These are phyloP conservation scores for Leucosticte australis DNA, from an alignment of 2,113 vertebrate species.

Conservation along the genomic window DNA sequence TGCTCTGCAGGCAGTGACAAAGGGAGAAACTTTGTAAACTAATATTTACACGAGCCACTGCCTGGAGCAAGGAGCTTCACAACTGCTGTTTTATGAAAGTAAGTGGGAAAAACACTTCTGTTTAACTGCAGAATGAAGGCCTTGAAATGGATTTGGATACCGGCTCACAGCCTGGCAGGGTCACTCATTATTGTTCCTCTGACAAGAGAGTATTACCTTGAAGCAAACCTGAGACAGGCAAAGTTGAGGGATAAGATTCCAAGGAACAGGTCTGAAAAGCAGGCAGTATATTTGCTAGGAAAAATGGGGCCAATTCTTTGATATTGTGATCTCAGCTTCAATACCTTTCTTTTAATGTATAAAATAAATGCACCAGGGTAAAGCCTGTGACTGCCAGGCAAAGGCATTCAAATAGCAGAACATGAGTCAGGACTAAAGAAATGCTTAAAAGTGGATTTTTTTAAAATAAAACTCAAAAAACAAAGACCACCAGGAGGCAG, in stretches of 20 bases:
- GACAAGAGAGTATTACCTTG: not conserved
- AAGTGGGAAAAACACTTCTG: not conserved
- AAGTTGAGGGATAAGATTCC: not conserved
- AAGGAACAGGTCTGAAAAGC: not conserved
- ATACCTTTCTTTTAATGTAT: not conserved
- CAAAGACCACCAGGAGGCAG: constrained; percentile 4
- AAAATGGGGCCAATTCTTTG: not conserved
- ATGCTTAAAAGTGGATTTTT: not conserved
- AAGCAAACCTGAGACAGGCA: not conserved
- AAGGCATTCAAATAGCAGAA: not conserved
- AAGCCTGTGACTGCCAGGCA: not conserved
- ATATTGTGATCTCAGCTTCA: not conserved
- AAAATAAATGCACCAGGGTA: not conserved
- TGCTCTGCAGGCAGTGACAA: not conserved
- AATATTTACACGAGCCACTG: not conserved
- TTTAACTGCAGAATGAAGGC: not conserved
- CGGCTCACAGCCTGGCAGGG: not conserved
- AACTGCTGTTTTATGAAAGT: not conserved
- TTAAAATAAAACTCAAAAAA: not conserved
- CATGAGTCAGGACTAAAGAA: not conserved
- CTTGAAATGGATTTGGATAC: not conserved
- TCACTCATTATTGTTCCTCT: not conserved
- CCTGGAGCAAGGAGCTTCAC: not conserved
- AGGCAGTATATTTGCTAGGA: not conserved
- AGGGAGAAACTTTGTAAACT: not conserved